Percentiles rank a stretch among this genome's conserved stretches.
Conservation (phyloP, 2,797 vertebrate species). For the Anguilla pacifica region DNA sequence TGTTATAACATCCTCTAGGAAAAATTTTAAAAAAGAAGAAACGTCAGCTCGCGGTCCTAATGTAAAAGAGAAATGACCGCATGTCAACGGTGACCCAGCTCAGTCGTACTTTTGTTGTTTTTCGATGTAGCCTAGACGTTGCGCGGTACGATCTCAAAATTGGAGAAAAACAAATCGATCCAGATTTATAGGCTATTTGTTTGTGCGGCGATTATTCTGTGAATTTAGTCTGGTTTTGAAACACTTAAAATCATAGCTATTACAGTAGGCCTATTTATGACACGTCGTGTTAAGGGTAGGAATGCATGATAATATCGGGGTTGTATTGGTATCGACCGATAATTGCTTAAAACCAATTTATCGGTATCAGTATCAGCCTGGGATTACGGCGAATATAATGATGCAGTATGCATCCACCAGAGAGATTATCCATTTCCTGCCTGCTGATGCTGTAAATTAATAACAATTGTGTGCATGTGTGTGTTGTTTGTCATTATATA, state of each 20-base stretch:
- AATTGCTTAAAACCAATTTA: not conserved
- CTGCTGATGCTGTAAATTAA: not conserved
- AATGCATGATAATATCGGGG: not conserved
- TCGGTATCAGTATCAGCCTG: not conserved
- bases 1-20: not conserved
- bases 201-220: not conserved
- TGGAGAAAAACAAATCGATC: not conserved
- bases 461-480: too few species aligned
- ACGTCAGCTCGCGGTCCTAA: not conserved
- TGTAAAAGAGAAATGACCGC: not conserved
- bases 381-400: too few species aligned
- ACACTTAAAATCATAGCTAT: not conserved
- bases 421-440: not conserved
- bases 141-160: not conserved
- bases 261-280: not conserved
- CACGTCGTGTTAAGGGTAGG: not conserved
- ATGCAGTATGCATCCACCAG: too few species aligned
- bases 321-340: not conserved
- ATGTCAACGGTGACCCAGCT: not conserved
- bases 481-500: not conserved
- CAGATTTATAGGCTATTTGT: not conserved
- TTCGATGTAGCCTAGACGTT: not conserved
- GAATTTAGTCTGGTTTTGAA: not conserved
- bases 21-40: not conserved
- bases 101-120: not conserved